These are phyloP conservation scores for Odontophorus gujanensis DNA, from an alignment of 2,113 vertebrate genomes.

Conservation along the genomic window DNA sequence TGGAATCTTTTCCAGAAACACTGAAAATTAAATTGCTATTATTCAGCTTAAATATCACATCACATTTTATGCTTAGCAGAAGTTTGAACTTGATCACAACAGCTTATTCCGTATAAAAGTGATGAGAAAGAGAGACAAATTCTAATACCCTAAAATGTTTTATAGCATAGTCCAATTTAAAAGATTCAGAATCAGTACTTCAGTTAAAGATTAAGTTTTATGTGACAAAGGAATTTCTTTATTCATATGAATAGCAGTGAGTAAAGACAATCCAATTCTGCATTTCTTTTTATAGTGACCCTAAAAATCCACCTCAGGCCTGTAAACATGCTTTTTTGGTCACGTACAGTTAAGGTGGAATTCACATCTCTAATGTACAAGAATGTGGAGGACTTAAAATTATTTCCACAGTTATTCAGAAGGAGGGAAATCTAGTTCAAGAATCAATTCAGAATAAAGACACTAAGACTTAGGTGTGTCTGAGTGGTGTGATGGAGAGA, in stretches of 20 bases:
- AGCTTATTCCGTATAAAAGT: slow-evolving; percentile 23
- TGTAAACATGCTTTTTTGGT: slow-evolving; percentile 15
- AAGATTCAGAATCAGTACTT: background rate
- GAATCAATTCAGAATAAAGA: background rate
- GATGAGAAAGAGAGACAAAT: background rate
- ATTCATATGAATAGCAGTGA: background rate
- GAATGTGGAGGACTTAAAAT: background rate
- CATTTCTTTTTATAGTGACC: background rate
- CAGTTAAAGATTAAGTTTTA: slow-evolving; percentile 32
- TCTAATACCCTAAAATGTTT: background rate
- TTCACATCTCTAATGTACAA: background rate
- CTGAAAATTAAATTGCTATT: slow-evolving; percentile 42
- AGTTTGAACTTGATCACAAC: slow-evolving; percentile 24
- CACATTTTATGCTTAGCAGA: slow-evolving; percentile 13
- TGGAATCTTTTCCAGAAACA: background rate
- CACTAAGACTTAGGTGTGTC: background rate
- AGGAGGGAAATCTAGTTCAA: background rate
- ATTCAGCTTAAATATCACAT: slow-evolving; percentile 27
- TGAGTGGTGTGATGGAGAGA: background rate
- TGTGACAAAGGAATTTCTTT: slow-evolving; percentile 28
- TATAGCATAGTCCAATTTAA: background rate
- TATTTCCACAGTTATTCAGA: background rate
- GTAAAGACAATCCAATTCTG: slow-evolving; percentile 28
- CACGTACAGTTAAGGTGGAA: background rate
- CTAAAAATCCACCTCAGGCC: slow-evolving; percentile 32